phyloP scores from a whole-genome alignment of 2,113 vertebrate species.

The Oncorhynchus clarkii region DNA sequence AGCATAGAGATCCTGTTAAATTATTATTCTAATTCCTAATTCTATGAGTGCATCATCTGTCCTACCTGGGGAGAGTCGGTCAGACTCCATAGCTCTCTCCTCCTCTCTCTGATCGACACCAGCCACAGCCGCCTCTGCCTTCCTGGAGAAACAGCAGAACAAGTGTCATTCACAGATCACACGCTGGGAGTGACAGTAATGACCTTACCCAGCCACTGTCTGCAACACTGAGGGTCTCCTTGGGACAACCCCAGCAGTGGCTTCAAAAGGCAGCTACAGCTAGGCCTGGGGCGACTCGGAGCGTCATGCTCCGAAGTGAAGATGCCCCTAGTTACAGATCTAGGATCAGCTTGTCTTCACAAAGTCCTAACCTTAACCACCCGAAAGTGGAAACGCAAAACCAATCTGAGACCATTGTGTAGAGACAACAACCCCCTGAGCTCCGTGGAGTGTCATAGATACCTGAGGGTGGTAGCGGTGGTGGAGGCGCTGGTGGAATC shows the following conservation, averaged over 20 bases:
- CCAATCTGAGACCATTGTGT: too few relatives aligned
- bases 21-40: neutral
- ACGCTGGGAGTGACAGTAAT: neutral
- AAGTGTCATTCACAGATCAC: neutral
- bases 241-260: too few relatives aligned
- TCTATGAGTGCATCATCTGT: too few relatives aligned
- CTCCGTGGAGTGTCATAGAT: neutral
- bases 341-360: too few relatives aligned
- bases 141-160: constrained; percentile 35
- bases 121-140: constrained; percentile 2
- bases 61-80: constrained; percentile 46
- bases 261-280: too few relatives aligned
- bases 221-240: neutral
- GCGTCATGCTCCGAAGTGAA: too few relatives aligned
- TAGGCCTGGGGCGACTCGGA: too few relatives aligned
- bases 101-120: neutral
- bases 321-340: too few relatives aligned
- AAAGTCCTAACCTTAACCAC: too few relatives aligned
- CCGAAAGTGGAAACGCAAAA: too few relatives aligned
- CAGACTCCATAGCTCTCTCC: constrained; percentile 1
- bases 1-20: too few relatives aligned
- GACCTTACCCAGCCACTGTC: neutral
- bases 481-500: constrained; percentile 73
- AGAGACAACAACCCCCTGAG: too few relatives aligned
- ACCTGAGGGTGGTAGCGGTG: constrained; percentile 49